Evolutionary conservation across 92 coral and sea anemone genomes (phyloP), one percentile per base, ranked within the genome.

Genomic region (Pocillopora meandrina): DNA sequence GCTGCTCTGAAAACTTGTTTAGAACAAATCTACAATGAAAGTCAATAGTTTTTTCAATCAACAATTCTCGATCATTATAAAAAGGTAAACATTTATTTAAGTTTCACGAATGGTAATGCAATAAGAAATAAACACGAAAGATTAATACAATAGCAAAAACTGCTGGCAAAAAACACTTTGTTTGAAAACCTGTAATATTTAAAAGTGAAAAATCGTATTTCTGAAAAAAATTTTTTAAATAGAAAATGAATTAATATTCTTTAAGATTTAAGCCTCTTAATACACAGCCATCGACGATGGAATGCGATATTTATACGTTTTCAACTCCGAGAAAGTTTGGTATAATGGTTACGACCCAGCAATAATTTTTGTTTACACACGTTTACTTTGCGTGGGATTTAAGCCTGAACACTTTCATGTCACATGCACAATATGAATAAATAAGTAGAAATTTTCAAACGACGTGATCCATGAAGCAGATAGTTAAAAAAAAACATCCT

Each of bases 71-170:
- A 69, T 36, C 20, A 19, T 33, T 69, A 31, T 19, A 47, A 68
- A 31, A 33, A 68, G 35, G 74, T 69, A 69, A 69, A 69, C 33
- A 69, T 69, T 69, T 33, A 33, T 26, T 0, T 9, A 33, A 69
- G 1, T 16, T 26, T 36, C 74, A 69, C 55, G 72, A 69, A 69
- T 69, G 21, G 12, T n/a, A 13, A n/a, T 34, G 56, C 35, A 35
- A 69, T 69, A 23, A 3, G 74, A 69, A 69, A 69, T 35, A 15
- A 69, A 69, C 74, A 69, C 19, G 74, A 68, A 68, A 68, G 72
- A 1, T 17, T 1, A 69, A 69, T 69, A 69, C 42, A 69, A 69
- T 35, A 69, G 31, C 56, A 69, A 36, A 42, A 42, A 42, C 56
- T 34, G 23, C 74, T 69, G 15, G 6, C 49, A 34, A 35, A 69